Evolutionary conservation across 2,113 vertebrate species (phyloP).

Genomic region (Ivindomyrus marchei): DNA sequence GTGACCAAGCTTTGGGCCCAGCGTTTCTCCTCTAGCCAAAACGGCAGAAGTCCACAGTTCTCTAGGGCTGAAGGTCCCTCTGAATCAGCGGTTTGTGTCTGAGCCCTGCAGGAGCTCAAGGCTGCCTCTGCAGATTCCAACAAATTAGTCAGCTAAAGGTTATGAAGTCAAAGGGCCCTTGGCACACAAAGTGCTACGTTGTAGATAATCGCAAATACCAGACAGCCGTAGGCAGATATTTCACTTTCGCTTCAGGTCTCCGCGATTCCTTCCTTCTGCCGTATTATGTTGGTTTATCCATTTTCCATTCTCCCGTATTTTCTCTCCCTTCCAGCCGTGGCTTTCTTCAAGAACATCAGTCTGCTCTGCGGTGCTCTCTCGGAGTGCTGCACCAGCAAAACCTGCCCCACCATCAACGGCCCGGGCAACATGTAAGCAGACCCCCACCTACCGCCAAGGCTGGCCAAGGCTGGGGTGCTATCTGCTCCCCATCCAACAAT

Average conservation of each 20-base stretch:
- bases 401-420: slow-evolving; percentile 61
- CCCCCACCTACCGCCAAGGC: neutral
- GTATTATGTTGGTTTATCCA: neutral
- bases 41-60: neutral
- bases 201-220: neutral
- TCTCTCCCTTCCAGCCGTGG: slow-evolving; percentile 52
- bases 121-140: neutral
- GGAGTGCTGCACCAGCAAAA: slow-evolving; percentile 63
- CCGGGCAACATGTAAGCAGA: slow-evolving; percentile 57
- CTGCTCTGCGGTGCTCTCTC: slow-evolving; percentile 64
- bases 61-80: neutral
- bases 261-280: neutral
- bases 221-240: neutral
- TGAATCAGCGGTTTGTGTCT: neutral
- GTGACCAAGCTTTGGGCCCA: neutral
- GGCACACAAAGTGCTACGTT: neutral
- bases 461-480: neutral
- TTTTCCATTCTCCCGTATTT: neutral
- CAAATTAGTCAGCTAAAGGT: neutral
- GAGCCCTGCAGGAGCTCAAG: neutral
- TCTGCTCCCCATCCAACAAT: too few species aligned
- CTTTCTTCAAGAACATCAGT: slow-evolving; percentile 70
- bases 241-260: neutral
- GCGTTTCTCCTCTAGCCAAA: neutral
- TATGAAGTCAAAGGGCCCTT: neutral